Evolutionary conservation across 2,888 invertebrate genomes (phyloP), one percentile per base, ranked within the genome.

Genomic region (Eupithecia centaureata): DNA sequence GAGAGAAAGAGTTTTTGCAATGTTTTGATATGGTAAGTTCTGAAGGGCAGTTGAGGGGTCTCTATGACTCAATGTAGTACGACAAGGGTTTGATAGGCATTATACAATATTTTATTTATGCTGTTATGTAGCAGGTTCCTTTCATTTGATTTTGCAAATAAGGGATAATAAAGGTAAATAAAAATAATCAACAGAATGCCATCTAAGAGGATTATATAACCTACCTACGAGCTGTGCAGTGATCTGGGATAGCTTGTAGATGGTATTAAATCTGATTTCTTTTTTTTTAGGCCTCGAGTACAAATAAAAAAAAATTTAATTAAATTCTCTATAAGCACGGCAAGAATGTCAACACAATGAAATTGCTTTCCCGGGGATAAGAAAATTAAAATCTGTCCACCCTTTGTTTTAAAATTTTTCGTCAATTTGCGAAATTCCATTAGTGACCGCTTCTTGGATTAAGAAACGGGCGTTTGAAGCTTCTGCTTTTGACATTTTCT

Each of bases 31-130:
- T 59, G 47, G 56, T 63, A 61, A 59, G 63, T 63, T 68, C 63
- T 64, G 75, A 81, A 18, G 56, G 22, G 22, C 32, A 57, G 82
- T 88, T 88, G 82, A 81, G 73, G 84, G 89, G 77, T 83, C 82
- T 87, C 87, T 70, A 68, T 61, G 72, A 76, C 74, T 79, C 77
- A 71, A 66, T 61, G 71, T 76, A 67, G 4, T 51, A 13, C 51
- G 51, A 2, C 7, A 7, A 52, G n/a, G 22, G 61, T 51, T 35
- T 54, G n/a, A 28, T 62, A 54, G 0, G 28, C 33, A 51, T 33
- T 32, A 22, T 22, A 12, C 5, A 47, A 28, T 28, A 13, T 54
- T 54, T 54, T 27, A 1, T 15, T 28, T 28, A 51, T n/a, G n/a
- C 8, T 10, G 18, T 42, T 38, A n/a, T 0, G 4, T 0, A 18